Percentiles rank a stretch among this genome's conserved stretches.
phyloP scores from a whole-genome alignment of 30 jellyfish, hydroid and myxozoan genomes.

The Hydra vulgaris region DNA sequence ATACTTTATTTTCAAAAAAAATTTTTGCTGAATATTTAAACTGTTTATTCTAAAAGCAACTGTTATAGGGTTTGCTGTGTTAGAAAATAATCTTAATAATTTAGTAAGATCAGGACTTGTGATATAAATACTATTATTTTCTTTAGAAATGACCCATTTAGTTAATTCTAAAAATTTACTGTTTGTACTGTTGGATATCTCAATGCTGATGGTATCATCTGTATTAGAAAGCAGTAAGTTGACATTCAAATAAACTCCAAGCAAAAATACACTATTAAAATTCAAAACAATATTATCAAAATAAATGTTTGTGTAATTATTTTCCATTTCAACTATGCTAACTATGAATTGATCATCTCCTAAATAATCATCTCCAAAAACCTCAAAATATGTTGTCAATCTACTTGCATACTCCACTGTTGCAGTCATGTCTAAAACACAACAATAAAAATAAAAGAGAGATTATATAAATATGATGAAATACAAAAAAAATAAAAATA shows the following conservation, averaged over 20 bases:
- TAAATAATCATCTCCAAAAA: not conserved
- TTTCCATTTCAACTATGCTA: not conserved
- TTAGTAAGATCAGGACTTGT: not conserved
- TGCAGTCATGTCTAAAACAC: not conserved
- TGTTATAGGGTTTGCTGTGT: not conserved
- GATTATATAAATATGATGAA: not conserved
- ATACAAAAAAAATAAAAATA: not conserved
- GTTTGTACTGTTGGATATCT: not conserved
- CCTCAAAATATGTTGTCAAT: not conserved
- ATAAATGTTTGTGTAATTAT: not conserved
- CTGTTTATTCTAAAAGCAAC: too few relatives aligned
- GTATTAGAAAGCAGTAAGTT: not conserved
- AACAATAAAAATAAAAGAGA: not conserved
- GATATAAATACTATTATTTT: not conserved
- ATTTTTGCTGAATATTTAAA: not conserved
- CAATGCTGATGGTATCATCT: not conserved
- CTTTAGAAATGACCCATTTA: too few relatives aligned
- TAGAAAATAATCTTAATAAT: not conserved
- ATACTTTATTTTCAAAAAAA: not conserved
- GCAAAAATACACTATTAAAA: too few relatives aligned
- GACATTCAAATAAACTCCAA: not conserved
- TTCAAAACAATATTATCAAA: not conserved
- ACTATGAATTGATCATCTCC: not conserved
- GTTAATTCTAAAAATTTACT: too few relatives aligned
- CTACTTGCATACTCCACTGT: not conserved